These are phyloP conservation scores for Sebastes itinus DNA, from an alignment of 2,797 vertebrate genomes.

Conservation along the genomic window DNA sequence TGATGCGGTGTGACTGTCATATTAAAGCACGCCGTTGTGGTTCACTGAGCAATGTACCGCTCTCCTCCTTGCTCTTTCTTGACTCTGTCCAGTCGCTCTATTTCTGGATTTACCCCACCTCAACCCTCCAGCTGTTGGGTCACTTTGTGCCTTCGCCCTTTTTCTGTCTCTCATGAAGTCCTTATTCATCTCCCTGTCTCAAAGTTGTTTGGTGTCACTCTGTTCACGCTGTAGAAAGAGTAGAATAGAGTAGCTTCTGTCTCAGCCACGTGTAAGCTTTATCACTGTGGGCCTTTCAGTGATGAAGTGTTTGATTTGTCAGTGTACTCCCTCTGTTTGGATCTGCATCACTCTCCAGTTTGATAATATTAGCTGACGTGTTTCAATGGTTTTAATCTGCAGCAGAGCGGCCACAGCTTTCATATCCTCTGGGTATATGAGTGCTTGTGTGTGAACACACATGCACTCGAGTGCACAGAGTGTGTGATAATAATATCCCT, in stretches of 20 bases:
- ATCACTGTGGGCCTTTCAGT: not conserved
- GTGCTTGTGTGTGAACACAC: constrained; percentile 15
- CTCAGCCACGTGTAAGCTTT: not conserved
- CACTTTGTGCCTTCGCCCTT: constrained; percentile 39
- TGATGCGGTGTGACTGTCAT: constrained; percentile 57
- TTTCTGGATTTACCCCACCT: constrained; percentile 49
- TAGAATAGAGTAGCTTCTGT: not conserved
- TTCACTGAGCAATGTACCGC: constrained; percentile 57
- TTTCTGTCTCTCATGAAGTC: constrained; percentile 38
- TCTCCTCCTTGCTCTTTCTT: constrained; percentile 36
- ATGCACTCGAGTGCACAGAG: constrained; percentile 16
- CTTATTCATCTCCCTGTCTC: not conserved
- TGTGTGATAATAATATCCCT: constrained; percentile 74
- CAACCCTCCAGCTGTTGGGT: constrained; percentile 46
- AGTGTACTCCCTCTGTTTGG: constrained; percentile 15
- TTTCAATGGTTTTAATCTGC: constrained; percentile 57
- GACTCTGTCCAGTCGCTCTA: constrained; percentile 45
- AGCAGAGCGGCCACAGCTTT: constrained; percentile 16
- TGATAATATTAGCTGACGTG: constrained; percentile 33
- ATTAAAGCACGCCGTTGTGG: constrained; percentile 46
- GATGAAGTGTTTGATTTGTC: constrained; percentile 7
- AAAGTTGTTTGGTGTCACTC: not conserved
- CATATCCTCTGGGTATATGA: constrained; percentile 29
- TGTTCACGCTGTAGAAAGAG: not conserved
- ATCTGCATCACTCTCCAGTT: constrained; percentile 15